These are phyloP conservation scores for Cancer borealis DNA, from an alignment of 2,888 invertebrate genomes.

Conservation along the genomic window DNA sequence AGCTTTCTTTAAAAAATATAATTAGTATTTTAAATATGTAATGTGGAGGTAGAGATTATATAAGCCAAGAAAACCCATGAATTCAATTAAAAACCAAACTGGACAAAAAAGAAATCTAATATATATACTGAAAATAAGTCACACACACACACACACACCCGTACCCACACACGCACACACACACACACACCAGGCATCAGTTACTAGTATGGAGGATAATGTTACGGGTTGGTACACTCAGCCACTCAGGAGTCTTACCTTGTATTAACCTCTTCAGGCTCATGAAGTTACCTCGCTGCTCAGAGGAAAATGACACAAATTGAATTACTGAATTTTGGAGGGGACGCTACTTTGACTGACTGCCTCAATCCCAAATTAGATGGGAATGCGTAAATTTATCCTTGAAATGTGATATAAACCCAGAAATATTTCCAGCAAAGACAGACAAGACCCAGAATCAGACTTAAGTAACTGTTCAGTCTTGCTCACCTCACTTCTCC, in stretches of 20 bases:
- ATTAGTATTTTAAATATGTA: background rate
- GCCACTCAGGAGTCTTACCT: conserved; percentile 37
- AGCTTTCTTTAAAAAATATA: background rate
- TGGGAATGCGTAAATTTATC: background rate
- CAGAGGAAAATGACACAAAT: conserved; percentile 60
- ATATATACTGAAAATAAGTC: too few relatives aligned
- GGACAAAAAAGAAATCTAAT: too few relatives aligned
- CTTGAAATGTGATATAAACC: background rate
- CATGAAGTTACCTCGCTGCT: conserved; percentile 59
- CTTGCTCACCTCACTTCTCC: background rate
- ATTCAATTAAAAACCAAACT: background rate
- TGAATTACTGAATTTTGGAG: conserved; percentile 33
- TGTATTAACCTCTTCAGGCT: conserved; percentile 33
- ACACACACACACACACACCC: background rate
- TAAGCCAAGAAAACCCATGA: background rate
- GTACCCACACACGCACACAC: background rate
- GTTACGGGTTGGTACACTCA: background rate
- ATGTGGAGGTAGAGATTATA: background rate
- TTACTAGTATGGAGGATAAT: conserved; percentile 30
- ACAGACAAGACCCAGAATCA: background rate
- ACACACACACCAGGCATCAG: conserved; percentile 15
- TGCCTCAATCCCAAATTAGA: background rate
- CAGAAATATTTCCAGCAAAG: conserved; percentile 24
- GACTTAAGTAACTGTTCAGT: background rate
- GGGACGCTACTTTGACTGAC: conserved; percentile 26